A percentile compares a stretch with the other conserved stretches of the same genome.
phyloP scores from a whole-genome alignment of 2,888 invertebrate species.

The Chymomyza caudatula region DNA sequence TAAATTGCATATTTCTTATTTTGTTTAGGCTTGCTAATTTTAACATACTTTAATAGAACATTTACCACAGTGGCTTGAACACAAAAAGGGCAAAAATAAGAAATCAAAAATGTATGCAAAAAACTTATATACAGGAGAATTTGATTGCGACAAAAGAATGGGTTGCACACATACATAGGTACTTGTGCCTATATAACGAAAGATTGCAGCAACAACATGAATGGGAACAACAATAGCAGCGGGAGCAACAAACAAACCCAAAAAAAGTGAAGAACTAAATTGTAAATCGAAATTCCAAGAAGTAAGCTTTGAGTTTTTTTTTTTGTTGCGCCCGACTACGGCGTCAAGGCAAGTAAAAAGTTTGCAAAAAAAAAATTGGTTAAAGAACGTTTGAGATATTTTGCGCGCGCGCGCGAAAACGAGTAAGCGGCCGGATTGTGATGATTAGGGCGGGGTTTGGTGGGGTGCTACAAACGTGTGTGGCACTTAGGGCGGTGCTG shows the following conservation, averaged over 20 bases:
- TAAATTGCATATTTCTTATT: no score
- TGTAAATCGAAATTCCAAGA: conserved; percentile 72
- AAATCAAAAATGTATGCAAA: conserved; percentile 59
- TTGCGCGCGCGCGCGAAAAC: conserved; percentile 63
- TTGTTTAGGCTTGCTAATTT: no score
- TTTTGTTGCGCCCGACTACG: conserved; percentile 6
- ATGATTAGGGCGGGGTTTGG: conserved; percentile 29
- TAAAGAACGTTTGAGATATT: conserved; percentile 63
- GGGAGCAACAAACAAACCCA: conserved; percentile 31
- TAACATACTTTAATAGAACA: conserved; percentile 4
- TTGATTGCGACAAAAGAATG: conserved; percentile 64
- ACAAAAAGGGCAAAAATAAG: conserved; percentile 53
- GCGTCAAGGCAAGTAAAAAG: conserved; percentile 30
- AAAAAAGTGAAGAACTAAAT: conserved; percentile 62
- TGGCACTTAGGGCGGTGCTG: conserved; percentile 40
- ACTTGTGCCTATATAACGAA: neutral
- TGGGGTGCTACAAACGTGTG: neutral
- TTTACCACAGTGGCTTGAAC: conserved; percentile 47
- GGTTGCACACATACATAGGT: conserved; percentile 47
- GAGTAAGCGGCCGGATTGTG: neutral
- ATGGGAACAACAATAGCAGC: conserved; percentile 29
- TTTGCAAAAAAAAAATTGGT: conserved; percentile 42
- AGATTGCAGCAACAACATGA: conserved; percentile 48
- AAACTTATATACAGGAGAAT: conserved; percentile 37
- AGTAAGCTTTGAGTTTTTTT: conserved; percentile 52